Conservation (phyloP, 2,113 vertebrate genomes). For the Aphyosemion australe region DNA sequence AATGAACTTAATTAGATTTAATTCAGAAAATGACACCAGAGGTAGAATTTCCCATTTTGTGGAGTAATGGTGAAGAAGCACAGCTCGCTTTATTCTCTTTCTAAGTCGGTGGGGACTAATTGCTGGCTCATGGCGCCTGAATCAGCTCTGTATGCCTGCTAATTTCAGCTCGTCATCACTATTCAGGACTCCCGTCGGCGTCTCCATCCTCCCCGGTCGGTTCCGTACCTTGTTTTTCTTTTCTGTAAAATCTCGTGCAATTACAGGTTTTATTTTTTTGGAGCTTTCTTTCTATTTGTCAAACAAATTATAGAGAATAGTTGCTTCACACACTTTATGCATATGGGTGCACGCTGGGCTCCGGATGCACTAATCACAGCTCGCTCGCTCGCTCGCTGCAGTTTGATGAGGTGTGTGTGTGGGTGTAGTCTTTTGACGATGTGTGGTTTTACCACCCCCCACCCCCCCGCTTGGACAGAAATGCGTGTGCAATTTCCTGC, state of each 20-base stretch:
- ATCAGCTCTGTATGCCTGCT: conserved; percentile 25
- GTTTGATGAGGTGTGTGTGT: conserved; percentile 56
- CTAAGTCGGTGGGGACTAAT: conserved; percentile 36
- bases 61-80: conserved; percentile 2
- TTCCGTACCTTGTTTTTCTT: not conserved
- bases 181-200: conserved; percentile 22
- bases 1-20: conserved; percentile 48
- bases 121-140: conserved; percentile 43
- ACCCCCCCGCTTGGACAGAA: conserved; percentile 47
- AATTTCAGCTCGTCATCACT: conserved; percentile 46
- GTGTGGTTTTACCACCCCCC: conserved; percentile 1
- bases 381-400: conserved; percentile 37
- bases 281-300: conserved; percentile 51
- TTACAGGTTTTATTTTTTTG: conserved; percentile 27
- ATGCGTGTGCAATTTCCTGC: conserved; percentile 57
- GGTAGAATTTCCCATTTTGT: conserved; percentile 4
- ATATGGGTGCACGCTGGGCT: conserved; percentile 41
- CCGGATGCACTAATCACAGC: conserved; percentile 57
- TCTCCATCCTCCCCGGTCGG: not conserved
- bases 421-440: conserved; percentile 24
- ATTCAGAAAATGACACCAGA: conserved; percentile 29
- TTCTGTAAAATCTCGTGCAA: conserved; percentile 34
- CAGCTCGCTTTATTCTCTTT: conserved; percentile 24
- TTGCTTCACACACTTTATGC: conserved; percentile 36
- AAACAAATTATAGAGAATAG: conserved; percentile 48